phyloP scores from a whole-genome alignment of 2,888 invertebrate genomes.

The Candidula unifasciata region DNA sequence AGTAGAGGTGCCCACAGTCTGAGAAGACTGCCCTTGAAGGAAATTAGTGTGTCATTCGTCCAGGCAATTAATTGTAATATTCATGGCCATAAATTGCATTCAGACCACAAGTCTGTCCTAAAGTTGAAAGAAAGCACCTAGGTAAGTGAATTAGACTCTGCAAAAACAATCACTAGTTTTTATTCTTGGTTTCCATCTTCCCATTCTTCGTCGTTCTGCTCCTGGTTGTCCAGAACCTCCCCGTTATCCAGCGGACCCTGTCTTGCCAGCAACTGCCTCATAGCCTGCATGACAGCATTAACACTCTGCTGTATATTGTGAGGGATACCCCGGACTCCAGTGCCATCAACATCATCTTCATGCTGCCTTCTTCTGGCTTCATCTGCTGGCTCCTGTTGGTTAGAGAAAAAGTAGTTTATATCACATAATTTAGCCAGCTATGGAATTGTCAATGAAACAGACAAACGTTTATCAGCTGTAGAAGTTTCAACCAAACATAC shows the following conservation, averaged over 20 bases:
- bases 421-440: background rate
- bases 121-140: too few relatives aligned
- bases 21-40: too few relatives aligned
- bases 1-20: too few relatives aligned
- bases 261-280: slow-evolving; percentile 83
- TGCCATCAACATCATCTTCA: slow-evolving; percentile 28
- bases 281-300: slow-evolving; percentile 84
- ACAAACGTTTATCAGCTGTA: too few relatives aligned
- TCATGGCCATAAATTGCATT: too few relatives aligned
- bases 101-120: too few relatives aligned
- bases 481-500: too few relatives aligned
- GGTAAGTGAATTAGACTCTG: background rate
- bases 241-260: slow-evolving; percentile 54
- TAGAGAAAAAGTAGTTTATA: background rate
- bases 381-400: slow-evolving; percentile 30
- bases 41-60: too few relatives aligned
- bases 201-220: slow-evolving; percentile 45
- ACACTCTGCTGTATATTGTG: slow-evolving; percentile 83
- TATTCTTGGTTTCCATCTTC: slow-evolving; percentile 32
- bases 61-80: too few relatives aligned
- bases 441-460: too few relatives aligned
- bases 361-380: background rate
- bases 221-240: slow-evolving; percentile 32
- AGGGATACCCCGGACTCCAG: slow-evolving; percentile 65
- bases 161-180: background rate